A percentile compares a stretch with the other conserved stretches of the same genome.
These are phyloP conservation scores for Heteropelma amictum DNA, from an alignment of 2,888 invertebrate genomes.

Conservation along the genomic window DNA sequence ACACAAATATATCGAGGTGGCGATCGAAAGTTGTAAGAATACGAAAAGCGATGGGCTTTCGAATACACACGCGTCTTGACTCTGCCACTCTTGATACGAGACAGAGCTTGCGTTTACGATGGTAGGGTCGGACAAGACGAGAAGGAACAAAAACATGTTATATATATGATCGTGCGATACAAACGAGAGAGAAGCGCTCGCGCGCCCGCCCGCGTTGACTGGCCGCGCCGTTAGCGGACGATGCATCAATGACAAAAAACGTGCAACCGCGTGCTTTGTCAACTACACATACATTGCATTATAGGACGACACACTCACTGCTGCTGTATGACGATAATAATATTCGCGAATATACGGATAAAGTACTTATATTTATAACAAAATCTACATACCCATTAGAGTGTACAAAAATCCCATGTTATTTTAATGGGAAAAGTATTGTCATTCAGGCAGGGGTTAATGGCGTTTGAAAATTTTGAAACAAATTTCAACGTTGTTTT, in stretches of 20 bases:
- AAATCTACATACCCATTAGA: too few relatives aligned
- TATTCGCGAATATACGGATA: too few relatives aligned
- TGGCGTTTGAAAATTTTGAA: too few relatives aligned
- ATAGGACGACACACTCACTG: too few relatives aligned
- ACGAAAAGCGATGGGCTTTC: neutral
- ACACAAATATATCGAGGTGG: too few relatives aligned
- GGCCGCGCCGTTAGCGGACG: slow-evolving; percentile 34
- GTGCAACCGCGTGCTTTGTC: slow-evolving; percentile 9
- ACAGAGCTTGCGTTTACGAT: neutral
- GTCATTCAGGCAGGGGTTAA: too few relatives aligned
- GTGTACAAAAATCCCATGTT: too few relatives aligned
- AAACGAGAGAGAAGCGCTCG: neutral
- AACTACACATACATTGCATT: neutral
- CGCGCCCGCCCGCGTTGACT: slow-evolving; percentile 15
- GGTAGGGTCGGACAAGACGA: neutral
- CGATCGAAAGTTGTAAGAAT: too few relatives aligned
- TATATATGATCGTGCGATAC: neutral
- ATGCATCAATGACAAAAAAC: slow-evolving; percentile 32
- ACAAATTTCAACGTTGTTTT: too few relatives aligned
- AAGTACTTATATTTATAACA: too few relatives aligned
- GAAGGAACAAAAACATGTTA: neutral
- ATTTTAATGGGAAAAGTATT: too few relatives aligned
- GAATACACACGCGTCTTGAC: neutral
- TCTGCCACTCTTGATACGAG: neutral
- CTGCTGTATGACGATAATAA: too few relatives aligned